Conservation (phyloP, 2,113 vertebrate genomes). For the Choloepus hoffmanni region DNA sequence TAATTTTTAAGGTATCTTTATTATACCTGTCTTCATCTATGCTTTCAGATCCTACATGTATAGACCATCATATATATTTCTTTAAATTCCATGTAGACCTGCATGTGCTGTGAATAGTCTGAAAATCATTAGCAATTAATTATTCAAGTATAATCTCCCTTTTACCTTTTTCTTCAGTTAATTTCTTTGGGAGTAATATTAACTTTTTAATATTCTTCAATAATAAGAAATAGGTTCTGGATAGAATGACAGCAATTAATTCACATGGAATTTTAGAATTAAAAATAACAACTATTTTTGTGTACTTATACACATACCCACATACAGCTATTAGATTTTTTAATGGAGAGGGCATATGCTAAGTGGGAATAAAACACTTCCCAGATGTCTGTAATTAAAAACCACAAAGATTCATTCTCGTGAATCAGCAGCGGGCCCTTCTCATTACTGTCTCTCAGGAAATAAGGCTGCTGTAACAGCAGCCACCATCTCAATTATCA, state of each 20-base stretch:
- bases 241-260: not conserved
- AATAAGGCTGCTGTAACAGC: not conserved
- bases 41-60: not conserved
- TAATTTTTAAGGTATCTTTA: not conserved
- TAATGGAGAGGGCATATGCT: not conserved
- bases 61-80: not conserved
- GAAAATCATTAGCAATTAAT: conserved; percentile 18
- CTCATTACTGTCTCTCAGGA: not conserved
- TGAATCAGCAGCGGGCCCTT: not conserved
- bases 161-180: conserved; percentile 7
- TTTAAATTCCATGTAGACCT: not conserved
- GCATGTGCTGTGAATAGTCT: not conserved
- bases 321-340: not conserved
- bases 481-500: not conserved
- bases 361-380: not conserved
- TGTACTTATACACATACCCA: not conserved
- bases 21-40: not conserved
- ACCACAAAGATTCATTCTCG: not conserved
- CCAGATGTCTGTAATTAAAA: not conserved
- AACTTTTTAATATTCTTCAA: not conserved
- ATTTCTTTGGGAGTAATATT: not conserved
- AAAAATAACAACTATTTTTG: not conserved
- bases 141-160: not conserved
- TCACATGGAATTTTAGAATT: conserved; percentile 32
- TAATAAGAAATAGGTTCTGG: not conserved